phyloP scores from a whole-genome alignment of 2,888 invertebrate genomes.

The Marasmarcha lunaedactyla region DNA sequence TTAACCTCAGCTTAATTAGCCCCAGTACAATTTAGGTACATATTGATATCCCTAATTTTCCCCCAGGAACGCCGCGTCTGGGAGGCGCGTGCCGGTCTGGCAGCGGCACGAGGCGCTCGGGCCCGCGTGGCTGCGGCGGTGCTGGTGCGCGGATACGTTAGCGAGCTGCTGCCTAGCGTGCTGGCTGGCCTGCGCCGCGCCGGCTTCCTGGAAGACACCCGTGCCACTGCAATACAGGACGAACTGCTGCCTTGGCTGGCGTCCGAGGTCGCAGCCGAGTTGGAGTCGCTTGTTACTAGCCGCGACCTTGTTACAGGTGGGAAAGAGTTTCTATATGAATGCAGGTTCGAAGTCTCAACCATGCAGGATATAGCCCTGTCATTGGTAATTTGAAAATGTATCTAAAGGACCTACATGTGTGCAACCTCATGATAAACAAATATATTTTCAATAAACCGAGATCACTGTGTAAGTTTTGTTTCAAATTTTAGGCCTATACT shows the following conservation, averaged over 20 bases:
- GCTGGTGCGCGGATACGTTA: slow-evolving; percentile 87
- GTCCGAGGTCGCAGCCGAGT: slow-evolving; percentile 82
- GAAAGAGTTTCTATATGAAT: too few species aligned
- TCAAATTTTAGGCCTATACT: too few species aligned
- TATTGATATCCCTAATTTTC: too few species aligned
- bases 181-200: slow-evolving; percentile 83
- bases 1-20: too few species aligned
- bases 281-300: slow-evolving; percentile 84
- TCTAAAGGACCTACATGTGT: too few species aligned
- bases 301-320: slow-evolving; percentile 82
- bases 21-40: too few species aligned
- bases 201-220: slow-evolving; percentile 63
- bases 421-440: too few species aligned
- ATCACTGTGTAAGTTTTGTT: too few species aligned
- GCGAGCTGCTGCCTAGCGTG: slow-evolving; percentile 86
- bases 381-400: too few species aligned
- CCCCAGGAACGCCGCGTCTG: slow-evolving; percentile 77
- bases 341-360: neutral
- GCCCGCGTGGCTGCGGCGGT: slow-evolving; percentile 85
- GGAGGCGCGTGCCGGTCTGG: slow-evolving; percentile 75
- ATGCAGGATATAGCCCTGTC: too few species aligned
- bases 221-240: slow-evolving; percentile 70
- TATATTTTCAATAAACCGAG: too few species aligned
- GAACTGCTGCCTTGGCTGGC: slow-evolving; percentile 91
- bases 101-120: slow-evolving; percentile 79